Percentiles rank a stretch among this genome's conserved stretches.
phyloP scores from a whole-genome alignment of 2,888 invertebrate genomes.

The Eubasilissa splendida region DNA sequence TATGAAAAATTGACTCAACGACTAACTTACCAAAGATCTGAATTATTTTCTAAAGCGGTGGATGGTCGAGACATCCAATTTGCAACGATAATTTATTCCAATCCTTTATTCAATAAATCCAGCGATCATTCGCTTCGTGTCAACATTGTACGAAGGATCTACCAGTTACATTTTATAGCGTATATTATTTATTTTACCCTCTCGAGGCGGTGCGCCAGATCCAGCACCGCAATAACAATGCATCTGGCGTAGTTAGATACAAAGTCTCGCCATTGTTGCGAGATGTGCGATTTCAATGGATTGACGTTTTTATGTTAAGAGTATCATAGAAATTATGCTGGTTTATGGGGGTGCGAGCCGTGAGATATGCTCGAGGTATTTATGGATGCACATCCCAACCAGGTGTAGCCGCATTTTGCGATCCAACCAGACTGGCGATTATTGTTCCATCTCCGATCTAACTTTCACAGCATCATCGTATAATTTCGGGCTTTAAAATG shows the following conservation, averaged over 20 bases:
- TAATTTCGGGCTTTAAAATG: slow-evolving; percentile 20
- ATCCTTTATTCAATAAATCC: too few species aligned
- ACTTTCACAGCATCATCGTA: slow-evolving; percentile 17
- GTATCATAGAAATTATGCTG: slow-evolving; percentile 41
- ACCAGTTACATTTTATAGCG: too few species aligned
- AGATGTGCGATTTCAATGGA: slow-evolving; percentile 36
- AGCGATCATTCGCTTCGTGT: too few species aligned
- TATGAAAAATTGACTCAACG: not conserved
- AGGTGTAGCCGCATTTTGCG: slow-evolving; percentile 8
- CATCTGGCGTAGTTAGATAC: not conserved
- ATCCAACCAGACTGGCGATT: slow-evolving; percentile 16
- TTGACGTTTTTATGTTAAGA: slow-evolving; percentile 46
- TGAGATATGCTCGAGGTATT: not conserved
- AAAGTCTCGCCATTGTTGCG: slow-evolving; percentile 37
- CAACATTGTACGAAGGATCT: too few species aligned
- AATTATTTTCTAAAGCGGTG: not conserved
- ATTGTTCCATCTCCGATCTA: slow-evolving; percentile 20
- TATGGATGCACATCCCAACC: slow-evolving; percentile 8
- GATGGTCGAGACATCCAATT: too few species aligned
- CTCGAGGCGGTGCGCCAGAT: too few species aligned
- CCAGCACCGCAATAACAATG: too few species aligned
- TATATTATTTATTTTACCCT: too few species aligned
- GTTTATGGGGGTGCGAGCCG: slow-evolving; percentile 43
- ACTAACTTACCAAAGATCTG: not conserved
- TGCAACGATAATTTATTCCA: too few species aligned